Evolutionary conservation across 1,140 invertebrate species (phyloP).

Genomic region (Acromyrmex heyeri): DNA sequence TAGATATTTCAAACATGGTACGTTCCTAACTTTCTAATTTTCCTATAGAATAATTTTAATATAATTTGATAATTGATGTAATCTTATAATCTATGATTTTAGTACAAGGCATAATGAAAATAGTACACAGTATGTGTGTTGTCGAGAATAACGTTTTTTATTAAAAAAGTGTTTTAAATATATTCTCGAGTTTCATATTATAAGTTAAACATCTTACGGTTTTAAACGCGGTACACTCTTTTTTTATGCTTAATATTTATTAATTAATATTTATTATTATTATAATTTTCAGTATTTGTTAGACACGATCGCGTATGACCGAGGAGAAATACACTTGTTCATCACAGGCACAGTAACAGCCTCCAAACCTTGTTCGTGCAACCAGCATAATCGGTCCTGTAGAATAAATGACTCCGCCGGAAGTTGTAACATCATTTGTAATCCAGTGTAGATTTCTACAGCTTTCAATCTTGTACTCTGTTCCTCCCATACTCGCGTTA

Average conservation of each 20-base stretch:
- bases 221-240: background rate
- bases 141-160: background rate
- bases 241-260: background rate
- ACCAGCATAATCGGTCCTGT: constrained; percentile 80
- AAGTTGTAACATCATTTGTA: constrained; percentile 83
- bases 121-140: background rate
- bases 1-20: background rate
- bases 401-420: constrained; percentile 82
- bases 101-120: constrained; percentile 5
- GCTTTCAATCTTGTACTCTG: constrained; percentile 74
- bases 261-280: constrained; percentile 8
- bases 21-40: constrained; percentile 32
- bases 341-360: constrained; percentile 78
- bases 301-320: constrained; percentile 83
- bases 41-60: background rate
- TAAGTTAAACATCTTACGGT: background rate
- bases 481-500: constrained; percentile 76
- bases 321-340: constrained; percentile 81
- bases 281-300: constrained; percentile 46
- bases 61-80: constrained; percentile 24
- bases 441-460: constrained; percentile 81
- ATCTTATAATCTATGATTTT: constrained; percentile 42
- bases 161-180: background rate
- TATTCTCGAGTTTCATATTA: background rate
- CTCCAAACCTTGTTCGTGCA: constrained; percentile 77